A percentile compares a stretch with the other conserved stretches of the same genome.
Conservation (phyloP, 1,140 invertebrate genomes). For the Drosophila malerkotliana region DNA sequence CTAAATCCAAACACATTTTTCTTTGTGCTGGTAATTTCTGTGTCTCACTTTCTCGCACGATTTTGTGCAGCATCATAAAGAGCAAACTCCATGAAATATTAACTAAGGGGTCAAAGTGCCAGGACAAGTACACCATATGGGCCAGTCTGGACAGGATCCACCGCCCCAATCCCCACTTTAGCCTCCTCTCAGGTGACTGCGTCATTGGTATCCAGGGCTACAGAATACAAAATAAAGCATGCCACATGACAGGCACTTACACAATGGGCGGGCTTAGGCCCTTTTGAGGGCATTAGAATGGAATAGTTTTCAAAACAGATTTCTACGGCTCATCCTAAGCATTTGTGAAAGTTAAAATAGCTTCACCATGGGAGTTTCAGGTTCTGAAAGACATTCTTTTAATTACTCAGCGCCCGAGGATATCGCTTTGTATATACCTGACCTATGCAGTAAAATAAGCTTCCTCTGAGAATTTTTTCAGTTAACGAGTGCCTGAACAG, state of each 20-base stretch:
- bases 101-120: slow-evolving; percentile 46
- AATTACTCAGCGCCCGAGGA: slow-evolving; percentile 19
- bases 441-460: slow-evolving; percentile 1
- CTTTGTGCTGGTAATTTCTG: slow-evolving; percentile 1
- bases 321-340: slow-evolving; percentile 3
- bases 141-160: slow-evolving; percentile 24
- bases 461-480: background rate
- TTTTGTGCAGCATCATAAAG: slow-evolving; percentile 15
- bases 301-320: slow-evolving; percentile 20
- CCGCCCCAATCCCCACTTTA: background rate
- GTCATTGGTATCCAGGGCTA: slow-evolving; percentile 20
- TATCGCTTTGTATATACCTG: slow-evolving; percentile 9
- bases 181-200: slow-evolving; percentile 27
- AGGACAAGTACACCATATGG: slow-evolving; percentile 38
- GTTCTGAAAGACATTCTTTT: slow-evolving; percentile 17
- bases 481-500: no score
- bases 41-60: slow-evolving; percentile 1
- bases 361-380: background rate
- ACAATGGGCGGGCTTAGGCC: slow-evolving; percentile 28
- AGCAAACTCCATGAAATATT: slow-evolving; percentile 38
- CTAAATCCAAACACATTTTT: slow-evolving; percentile 38
- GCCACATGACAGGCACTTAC: slow-evolving; percentile 24
- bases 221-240: slow-evolving; percentile 28
- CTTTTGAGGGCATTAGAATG: slow-evolving; percentile 18
- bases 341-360: background rate